Evolutionary conservation across 2,888 invertebrate species (phyloP).

Genomic region (Stomorhina lunata): DNA sequence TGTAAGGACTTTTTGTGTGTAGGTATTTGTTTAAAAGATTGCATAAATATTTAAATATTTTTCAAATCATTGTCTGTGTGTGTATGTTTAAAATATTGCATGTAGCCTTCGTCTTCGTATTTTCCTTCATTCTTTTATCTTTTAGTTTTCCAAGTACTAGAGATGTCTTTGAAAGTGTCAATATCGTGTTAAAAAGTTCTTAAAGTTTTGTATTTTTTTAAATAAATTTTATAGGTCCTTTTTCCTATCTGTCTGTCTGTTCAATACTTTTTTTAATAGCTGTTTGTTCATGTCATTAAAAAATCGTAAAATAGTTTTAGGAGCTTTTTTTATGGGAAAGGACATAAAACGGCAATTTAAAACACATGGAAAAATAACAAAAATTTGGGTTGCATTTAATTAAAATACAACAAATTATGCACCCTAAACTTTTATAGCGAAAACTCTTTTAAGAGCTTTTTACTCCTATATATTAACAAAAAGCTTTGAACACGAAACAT

Average conservation of each 20-base stretch:
- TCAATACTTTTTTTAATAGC: conserved; percentile 51
- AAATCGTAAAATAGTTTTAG: conserved; percentile 54
- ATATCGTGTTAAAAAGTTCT: conserved; percentile 65
- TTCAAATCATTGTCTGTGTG: not conserved
- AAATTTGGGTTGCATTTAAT: no score
- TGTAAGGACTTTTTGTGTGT: not conserved
- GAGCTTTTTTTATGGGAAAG: conserved; percentile 10
- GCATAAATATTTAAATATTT: conserved; percentile 37
- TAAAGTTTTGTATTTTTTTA: conserved; percentile 37
- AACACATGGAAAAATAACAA: not conserved
- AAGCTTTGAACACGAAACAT: no score
- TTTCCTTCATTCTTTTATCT: conserved; percentile 34
- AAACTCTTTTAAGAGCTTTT: no score
- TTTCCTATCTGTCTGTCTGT: not conserved
- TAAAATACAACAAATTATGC: no score
- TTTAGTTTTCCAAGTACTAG: conserved; percentile 14
- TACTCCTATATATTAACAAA: no score
- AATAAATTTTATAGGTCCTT: conserved; percentile 39
- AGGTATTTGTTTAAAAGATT: conserved; percentile 43
- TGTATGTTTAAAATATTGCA: not conserved
- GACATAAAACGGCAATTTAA: not conserved
- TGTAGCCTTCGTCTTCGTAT: conserved; percentile 25
- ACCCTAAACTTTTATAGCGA: no score
- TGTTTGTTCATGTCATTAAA: conserved; percentile 57
- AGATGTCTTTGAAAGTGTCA: conserved; percentile 64